Evolutionary conservation across 2,888 invertebrate species (phyloP).

Genomic region (Boloria selene): DNA sequence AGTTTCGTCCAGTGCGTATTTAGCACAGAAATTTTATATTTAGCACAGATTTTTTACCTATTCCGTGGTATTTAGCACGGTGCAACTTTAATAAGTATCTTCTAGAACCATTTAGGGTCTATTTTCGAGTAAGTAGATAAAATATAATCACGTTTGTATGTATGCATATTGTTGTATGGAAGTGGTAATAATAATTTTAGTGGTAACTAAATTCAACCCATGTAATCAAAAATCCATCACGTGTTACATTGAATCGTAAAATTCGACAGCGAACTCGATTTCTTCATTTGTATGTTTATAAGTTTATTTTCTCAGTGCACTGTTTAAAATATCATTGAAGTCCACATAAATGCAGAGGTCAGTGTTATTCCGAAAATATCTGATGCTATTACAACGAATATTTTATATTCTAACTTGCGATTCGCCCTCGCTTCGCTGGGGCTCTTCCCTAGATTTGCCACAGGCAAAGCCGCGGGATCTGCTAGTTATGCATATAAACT

Average conservation of each 20-base stretch:
- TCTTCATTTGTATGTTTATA: constrained; percentile 30
- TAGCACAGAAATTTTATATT: no score
- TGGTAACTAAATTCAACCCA: constrained; percentile 14
- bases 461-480: no score
- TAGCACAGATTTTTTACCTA: no score
- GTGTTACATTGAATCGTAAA: constrained; percentile 35
- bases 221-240: constrained; percentile 13
- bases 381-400: background rate
- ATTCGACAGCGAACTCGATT: constrained; percentile 15
- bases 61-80: no score
- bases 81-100: no score
- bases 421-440: no score
- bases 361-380: constrained; percentile 45
- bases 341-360: constrained; percentile 19
- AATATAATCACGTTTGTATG: background rate
- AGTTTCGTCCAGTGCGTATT: no score
- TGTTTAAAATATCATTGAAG: constrained; percentile 31
- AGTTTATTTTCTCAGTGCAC: constrained; percentile 27
- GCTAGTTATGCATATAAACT: no score
- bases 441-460: no score
- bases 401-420: no score
- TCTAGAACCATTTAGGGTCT: no score
- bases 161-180: background rate
- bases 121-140: no score
- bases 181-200: background rate